A percentile compares a stretch with the other conserved stretches of the same genome.
Conservation (phyloP, 30 jellyfish, hydroid and myxozoan species). For the Pelagia noctiluca region DNA sequence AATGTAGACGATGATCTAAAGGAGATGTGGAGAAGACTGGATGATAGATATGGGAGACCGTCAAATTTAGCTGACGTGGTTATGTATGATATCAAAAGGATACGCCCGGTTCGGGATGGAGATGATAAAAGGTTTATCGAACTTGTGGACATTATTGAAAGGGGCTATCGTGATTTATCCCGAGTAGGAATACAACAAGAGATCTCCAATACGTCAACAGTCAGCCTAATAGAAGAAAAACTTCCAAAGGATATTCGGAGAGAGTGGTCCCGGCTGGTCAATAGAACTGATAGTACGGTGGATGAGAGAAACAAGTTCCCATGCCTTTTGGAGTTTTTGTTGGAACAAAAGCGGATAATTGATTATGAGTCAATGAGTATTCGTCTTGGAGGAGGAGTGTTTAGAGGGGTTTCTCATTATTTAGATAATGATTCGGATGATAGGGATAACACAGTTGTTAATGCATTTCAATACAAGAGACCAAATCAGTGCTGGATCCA, state of each 20-base stretch:
- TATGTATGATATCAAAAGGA: constrained; percentile 1
- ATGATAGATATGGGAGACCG: constrained; percentile 4
- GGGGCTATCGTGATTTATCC: constrained; percentile 8
- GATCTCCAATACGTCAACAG: background rate
- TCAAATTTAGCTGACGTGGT: constrained; percentile 14
- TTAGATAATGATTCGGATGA: background rate
- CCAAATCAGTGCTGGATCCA: background rate
- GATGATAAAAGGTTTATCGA: constrained; percentile 2
- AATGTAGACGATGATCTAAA: constrained; percentile 19
- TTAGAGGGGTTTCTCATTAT: background rate
- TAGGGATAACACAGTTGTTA: background rate
- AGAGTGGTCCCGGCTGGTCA: constrained; percentile 4
- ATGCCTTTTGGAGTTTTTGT: constrained; percentile 9
- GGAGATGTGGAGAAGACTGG: constrained; percentile 10
- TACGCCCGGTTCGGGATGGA: background rate
- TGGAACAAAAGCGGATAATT: constrained; percentile 1
- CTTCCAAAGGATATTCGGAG: background rate
- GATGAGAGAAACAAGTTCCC: constrained; percentile 1
- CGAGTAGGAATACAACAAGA: constrained; percentile 6
- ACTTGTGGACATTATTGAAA: background rate
- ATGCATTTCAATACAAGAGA: background rate
- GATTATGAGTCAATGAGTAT: constrained; percentile 9
- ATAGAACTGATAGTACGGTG: background rate
- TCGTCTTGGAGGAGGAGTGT: background rate
- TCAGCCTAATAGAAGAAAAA: constrained; percentile 10